Evolutionary conservation across 2,888 invertebrate species (phyloP).

Genomic region (Chrysomela aeneicollis): DNA sequence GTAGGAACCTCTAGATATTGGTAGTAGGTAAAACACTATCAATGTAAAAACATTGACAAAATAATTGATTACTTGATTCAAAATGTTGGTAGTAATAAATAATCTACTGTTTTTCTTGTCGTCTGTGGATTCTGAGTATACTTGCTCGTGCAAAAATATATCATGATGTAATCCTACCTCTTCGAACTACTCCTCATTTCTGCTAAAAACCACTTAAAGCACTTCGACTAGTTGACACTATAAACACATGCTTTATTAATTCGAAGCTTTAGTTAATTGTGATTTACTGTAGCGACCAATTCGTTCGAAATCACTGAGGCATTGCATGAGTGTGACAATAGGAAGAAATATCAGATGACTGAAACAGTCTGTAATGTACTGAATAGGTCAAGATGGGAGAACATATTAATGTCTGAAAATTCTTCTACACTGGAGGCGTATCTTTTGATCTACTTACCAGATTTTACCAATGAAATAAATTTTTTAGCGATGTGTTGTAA

Average conservation of each 20-base stretch:
- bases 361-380: constrained; percentile 24
- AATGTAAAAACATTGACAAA: too few relatives aligned
- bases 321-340: constrained; percentile 15
- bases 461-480: background rate
- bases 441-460: background rate
- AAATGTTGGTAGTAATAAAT: too few relatives aligned
- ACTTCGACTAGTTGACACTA: background rate
- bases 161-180: constrained; percentile 14
- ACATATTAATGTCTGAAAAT: constrained; percentile 13
- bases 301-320: constrained; percentile 4
- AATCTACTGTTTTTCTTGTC: too few relatives aligned
- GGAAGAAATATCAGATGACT: constrained; percentile 16
- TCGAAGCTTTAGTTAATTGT: constrained; percentile 14
- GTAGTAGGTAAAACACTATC: too few relatives aligned
- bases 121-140: too few relatives aligned
- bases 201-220: background rate
- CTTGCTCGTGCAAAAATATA: too few relatives aligned
- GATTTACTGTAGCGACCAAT: constrained; percentile 11
- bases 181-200: constrained; percentile 17
- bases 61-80: too few relatives aligned
- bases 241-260: constrained; percentile 19
- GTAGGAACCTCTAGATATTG: too few relatives aligned
- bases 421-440: constrained; percentile 15
- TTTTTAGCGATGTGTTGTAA: background rate
- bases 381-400: constrained; percentile 15